Conservation (phyloP, 2,797 vertebrate species). For the Acridotheres tristis region DNA sequence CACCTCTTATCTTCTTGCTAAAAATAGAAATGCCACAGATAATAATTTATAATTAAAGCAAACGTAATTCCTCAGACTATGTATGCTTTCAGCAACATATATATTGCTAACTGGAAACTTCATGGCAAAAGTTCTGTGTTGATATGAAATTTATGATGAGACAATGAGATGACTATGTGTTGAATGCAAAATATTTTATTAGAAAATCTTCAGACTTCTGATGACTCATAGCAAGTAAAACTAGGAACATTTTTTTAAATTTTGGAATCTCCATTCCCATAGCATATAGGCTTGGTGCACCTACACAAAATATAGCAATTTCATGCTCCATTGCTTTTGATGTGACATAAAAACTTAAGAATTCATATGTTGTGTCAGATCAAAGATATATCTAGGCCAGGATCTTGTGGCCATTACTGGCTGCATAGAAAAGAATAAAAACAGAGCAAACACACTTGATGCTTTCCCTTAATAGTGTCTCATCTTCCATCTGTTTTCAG, state of each 20-base stretch:
- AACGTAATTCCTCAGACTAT: neutral
- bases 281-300: neutral
- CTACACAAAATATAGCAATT: neutral
- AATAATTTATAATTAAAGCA: neutral
- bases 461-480: neutral
- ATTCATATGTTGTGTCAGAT: neutral
- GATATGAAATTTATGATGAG: neutral
- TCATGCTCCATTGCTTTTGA: neutral
- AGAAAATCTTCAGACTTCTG: neutral
- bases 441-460: neutral
- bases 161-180: neutral
- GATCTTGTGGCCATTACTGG: neutral
- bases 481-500: neutral
- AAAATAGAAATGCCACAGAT: neutral
- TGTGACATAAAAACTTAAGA: neutral
- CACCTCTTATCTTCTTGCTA: neutral
- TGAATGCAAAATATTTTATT: neutral
- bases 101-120: neutral
- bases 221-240: neutral
- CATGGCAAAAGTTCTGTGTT: neutral
- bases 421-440: neutral
- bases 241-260: neutral
- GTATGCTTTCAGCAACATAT: neutral
- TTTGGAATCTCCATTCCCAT: neutral
- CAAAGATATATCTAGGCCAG: neutral